phyloP scores from a whole-genome alignment of 2,888 invertebrate species.

The Atethmia centrago region DNA sequence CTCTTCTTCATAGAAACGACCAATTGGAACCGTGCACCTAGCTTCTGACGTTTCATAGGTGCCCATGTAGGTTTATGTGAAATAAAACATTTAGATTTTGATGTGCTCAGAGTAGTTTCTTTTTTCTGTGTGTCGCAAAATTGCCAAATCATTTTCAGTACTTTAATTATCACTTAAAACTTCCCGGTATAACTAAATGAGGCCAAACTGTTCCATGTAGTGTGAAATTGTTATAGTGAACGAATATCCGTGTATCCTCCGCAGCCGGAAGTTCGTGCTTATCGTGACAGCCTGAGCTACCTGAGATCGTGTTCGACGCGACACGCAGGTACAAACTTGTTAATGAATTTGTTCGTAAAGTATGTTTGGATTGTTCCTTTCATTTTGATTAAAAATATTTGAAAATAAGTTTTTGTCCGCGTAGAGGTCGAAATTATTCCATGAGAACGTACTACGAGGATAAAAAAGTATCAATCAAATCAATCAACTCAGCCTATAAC shows the following conservation, averaged over 20 bases:
- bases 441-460: too few species aligned
- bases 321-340: background rate
- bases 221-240: conserved; percentile 32
- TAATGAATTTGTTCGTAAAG: conserved; percentile 14
- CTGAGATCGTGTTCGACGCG: conserved; percentile 18
- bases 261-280: conserved; percentile 33
- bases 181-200: conserved; percentile 4
- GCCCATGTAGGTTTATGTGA: too few species aligned
- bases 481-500: too few species aligned
- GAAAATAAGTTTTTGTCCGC: background rate
- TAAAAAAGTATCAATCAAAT: too few species aligned
- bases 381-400: background rate
- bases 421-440: too few species aligned
- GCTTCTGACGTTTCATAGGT: too few species aligned
- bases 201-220: conserved; percentile 8
- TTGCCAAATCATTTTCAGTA: background rate
- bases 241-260: conserved; percentile 26
- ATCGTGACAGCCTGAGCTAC: conserved; percentile 35
- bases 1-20: too few species aligned
- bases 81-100: too few species aligned
- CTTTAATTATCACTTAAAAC: background rate
- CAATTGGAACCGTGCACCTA: too few species aligned
- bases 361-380: background rate
- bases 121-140: background rate
- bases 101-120: too few species aligned